phyloP scores from a whole-genome alignment of 1,140 invertebrate genomes.

The Nephotettix cincticeps region DNA sequence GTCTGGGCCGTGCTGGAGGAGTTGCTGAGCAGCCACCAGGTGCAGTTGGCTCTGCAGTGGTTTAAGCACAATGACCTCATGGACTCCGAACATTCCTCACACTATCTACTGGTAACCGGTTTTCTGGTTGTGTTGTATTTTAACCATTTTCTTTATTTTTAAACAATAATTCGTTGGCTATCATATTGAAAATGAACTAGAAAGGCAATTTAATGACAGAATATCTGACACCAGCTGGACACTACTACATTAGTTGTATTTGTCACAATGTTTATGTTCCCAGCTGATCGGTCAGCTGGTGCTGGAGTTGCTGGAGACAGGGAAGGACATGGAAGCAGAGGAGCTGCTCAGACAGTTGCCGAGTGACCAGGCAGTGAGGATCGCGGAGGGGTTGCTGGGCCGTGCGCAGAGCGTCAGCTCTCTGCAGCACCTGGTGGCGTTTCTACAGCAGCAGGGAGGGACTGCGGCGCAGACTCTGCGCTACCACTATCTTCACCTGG shows the following conservation, averaged over 20 bases:
- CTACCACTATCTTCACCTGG: conserved; percentile 37
- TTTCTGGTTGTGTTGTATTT: too few relatives aligned
- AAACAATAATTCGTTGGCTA: too few relatives aligned
- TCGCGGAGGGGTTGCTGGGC: conserved; percentile 2
- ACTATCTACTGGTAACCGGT: not conserved
- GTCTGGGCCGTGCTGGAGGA: conserved; percentile 3
- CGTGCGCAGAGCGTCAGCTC: not conserved
- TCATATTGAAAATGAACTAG: too few relatives aligned
- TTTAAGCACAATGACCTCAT: not conserved
- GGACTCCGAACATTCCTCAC: not conserved
- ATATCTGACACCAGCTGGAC: too few relatives aligned
- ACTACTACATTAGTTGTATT: too few relatives aligned
- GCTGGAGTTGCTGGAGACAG: conserved; percentile 15
- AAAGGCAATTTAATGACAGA: too few relatives aligned
- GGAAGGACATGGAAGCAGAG: not conserved
- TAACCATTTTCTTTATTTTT: too few relatives aligned
- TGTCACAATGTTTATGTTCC: not conserved
- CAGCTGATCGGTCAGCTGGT: conserved; percentile 22
- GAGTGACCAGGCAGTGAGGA: conserved; percentile 1
- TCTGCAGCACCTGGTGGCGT: not conserved
- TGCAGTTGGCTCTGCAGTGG: not conserved
- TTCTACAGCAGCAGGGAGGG: not conserved
- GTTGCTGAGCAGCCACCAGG: not conserved
- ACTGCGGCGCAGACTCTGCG: conserved; percentile 32
- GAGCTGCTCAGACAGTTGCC: not conserved